Percentiles rank a stretch among this genome's conserved stretches.
Evolutionary conservation across 2,888 invertebrate genomes (phyloP).

Genomic region (Caenorhabditis becei): DNA sequence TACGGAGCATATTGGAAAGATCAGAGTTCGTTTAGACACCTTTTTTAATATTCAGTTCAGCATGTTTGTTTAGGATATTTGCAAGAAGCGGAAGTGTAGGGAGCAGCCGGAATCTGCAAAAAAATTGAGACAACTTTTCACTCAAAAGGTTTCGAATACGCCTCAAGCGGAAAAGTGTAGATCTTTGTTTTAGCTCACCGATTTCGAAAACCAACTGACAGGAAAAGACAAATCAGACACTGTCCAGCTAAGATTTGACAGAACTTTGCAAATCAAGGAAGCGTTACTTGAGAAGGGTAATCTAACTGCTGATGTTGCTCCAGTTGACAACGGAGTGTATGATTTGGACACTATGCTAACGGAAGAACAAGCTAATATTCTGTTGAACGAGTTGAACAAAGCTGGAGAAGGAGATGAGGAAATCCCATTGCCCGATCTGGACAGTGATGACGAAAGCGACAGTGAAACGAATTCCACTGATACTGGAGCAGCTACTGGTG

Average conservation of each 20-base stretch:
- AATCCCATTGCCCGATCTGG: constrained; percentile 56
- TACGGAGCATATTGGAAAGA: constrained; percentile 23
- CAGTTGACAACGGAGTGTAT: constrained; percentile 79
- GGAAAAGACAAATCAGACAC: constrained; percentile 63
- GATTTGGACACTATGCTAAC: constrained; percentile 79
- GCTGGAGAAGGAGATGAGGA: constrained; percentile 66
- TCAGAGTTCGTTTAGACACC: constrained; percentile 49
- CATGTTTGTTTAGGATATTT: constrained; percentile 43
- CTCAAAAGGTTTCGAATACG: constrained; percentile 59
- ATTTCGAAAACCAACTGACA: constrained; percentile 48
- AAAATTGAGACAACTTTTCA: constrained; percentile 52
- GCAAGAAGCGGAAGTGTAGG: constrained; percentile 53
- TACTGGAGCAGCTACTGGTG: not conserved
- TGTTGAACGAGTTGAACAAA: constrained; percentile 77
- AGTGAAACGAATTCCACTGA: constrained; percentile 22
- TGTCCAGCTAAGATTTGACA: constrained; percentile 75
- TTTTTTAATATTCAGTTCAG: no score
- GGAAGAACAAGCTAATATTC: constrained; percentile 76
- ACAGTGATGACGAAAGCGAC: constrained; percentile 40
- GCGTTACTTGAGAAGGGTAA: constrained; percentile 79
- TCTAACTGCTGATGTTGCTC: constrained; percentile 69
- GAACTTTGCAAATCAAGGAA: constrained; percentile 80
- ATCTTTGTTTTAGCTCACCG: constrained; percentile 47
- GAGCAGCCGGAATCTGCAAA: constrained; percentile 63
- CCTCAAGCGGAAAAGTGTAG: no score